Conservation (phyloP, 2,888 invertebrate species). For the Apodemia duryi region DNA sequence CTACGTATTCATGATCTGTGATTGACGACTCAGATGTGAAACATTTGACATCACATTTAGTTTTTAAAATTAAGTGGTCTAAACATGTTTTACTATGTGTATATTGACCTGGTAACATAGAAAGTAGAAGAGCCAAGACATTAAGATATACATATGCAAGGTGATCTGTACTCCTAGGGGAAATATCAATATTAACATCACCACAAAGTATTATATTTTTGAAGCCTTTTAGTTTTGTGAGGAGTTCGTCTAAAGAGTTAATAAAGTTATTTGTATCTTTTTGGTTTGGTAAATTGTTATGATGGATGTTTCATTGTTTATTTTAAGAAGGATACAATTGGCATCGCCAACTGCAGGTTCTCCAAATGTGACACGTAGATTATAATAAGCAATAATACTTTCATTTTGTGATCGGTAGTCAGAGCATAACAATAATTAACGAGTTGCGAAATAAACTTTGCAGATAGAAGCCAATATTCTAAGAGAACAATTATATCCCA, state of each 20-base stretch:
- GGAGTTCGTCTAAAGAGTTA: neutral
- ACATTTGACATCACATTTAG: neutral
- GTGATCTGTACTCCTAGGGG: neutral
- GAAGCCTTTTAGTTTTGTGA: neutral
- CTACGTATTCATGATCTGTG: neutral
- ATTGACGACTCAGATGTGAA: neutral
- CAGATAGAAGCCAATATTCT: slow-evolving; percentile 31
- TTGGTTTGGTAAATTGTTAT: slow-evolving; percentile 25
- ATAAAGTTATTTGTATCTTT: neutral
- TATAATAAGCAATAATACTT: slow-evolving; percentile 31
- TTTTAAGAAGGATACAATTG: slow-evolving; percentile 27
- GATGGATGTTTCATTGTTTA: slow-evolving; percentile 20
- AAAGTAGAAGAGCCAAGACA: neutral
- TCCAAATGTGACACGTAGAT: slow-evolving; percentile 18
- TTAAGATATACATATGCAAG: neutral
- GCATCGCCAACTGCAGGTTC: slow-evolving; percentile 29
- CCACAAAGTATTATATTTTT: neutral
- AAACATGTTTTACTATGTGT: neutral
- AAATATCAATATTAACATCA: neutral
- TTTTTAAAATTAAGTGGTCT: neutral
- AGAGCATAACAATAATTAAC: slow-evolving; percentile 22
- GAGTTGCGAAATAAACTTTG: slow-evolving; percentile 27
- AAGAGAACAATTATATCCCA: slow-evolving; percentile 34
- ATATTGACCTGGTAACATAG: neutral
- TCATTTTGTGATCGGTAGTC: slow-evolving; percentile 32